Conservation (phyloP, 2,888 invertebrate genomes). For the Lamproptera curius region DNA sequence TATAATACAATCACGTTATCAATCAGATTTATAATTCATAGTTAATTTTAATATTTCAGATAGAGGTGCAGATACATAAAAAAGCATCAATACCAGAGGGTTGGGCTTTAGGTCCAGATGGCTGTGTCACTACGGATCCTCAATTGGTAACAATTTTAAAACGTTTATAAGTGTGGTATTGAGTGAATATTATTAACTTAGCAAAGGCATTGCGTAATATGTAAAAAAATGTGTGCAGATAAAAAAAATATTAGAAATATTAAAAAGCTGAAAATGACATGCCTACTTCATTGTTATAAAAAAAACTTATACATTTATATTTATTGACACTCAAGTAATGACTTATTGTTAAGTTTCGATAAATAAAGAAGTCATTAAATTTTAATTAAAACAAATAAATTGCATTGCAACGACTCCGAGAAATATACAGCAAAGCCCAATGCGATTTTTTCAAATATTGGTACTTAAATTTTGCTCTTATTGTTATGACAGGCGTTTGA, state of each 20-base stretch:
- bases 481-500: conserved; percentile 69
- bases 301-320: no score
- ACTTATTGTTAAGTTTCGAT: no score
- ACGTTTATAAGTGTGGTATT: no score
- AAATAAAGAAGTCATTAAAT: no score
- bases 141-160: conserved; percentile 49
- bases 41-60: conserved; percentile 53
- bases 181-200: no score
- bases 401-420: neutral
- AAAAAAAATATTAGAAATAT: no score
- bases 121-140: conserved; percentile 82
- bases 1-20: neutral
- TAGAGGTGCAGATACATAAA: conserved; percentile 90
- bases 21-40: neutral
- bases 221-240: no score
- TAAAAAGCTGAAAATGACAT: no score
- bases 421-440: neutral
- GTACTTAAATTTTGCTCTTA: neutral
- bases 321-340: no score
- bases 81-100: conserved; percentile 86
- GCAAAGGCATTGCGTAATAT: no score
- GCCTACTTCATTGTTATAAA: no score
- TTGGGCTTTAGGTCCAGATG: conserved; percentile 87
- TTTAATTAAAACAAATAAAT: neutral
- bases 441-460: neutral